These are phyloP conservation scores for Thereuonema tuberculata DNA, from an alignment of 1,140 invertebrate species.

Conservation along the genomic window DNA sequence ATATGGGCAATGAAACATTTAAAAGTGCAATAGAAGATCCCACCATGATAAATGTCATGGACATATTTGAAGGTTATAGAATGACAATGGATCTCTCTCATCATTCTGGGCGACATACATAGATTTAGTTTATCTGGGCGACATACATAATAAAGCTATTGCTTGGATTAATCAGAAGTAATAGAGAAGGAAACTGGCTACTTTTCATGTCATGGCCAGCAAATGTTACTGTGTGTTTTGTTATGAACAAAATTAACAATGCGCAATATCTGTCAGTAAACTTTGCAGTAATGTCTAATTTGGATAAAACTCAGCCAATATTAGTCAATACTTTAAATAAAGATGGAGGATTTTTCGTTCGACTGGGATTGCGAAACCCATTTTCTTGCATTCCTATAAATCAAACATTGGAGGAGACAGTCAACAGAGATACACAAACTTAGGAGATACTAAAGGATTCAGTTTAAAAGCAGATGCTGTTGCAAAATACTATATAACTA, in stretches of 20 bases:
- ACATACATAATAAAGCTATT: background rate
- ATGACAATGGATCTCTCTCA: background rate
- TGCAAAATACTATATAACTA: too few relatives aligned
- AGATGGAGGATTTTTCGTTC: background rate
- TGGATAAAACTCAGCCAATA: too few relatives aligned
- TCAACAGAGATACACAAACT: too few relatives aligned
- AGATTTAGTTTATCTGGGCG: background rate
- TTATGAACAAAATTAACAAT: background rate
- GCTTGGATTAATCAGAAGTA: too few relatives aligned
- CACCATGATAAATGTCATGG: too few relatives aligned
- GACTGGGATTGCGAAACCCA: background rate
- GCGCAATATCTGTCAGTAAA: background rate
- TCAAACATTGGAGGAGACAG: too few relatives aligned
- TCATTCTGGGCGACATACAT: background rate
- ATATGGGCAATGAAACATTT: background rate
- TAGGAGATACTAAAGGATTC: too few relatives aligned
- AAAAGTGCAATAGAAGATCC: background rate
- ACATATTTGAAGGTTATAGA: background rate
- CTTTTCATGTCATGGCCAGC: background rate
- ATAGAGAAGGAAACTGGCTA: too few relatives aligned
- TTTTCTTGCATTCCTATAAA: background rate
- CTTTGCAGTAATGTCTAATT: too few relatives aligned
- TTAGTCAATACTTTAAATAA: background rate
- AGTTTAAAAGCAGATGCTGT: too few relatives aligned
- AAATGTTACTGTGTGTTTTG: background rate